Base-by-base conservation (phyloP, 2,797 vertebrate species). In the Jordanella pulchra region DNA sequence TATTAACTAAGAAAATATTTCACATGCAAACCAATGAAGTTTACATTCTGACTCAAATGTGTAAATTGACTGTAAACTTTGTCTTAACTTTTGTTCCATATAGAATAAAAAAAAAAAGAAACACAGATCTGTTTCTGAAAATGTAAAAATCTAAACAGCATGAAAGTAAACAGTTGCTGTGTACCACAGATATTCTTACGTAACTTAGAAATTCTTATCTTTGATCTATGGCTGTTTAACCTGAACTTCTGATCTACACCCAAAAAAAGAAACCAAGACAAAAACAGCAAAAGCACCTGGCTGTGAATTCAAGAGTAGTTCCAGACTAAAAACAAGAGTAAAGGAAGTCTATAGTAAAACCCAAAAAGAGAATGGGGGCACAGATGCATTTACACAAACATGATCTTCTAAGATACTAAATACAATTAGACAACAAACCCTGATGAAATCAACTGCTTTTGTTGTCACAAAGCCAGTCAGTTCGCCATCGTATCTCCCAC, bases 231-330 rank as follows among this genome's bases (percentile, higher is more conserved):
- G 63, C 45, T 23, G 48, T 65, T 78, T 68, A 54, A 78, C 77
- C 58, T 65, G 51, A 30, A 67, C 67, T 30, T 65, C 23, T 64
- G 21, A 69, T 35, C 42, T 32, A 67, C 15, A 77, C 28, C 51
- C 28, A 27, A 63, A 80, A 77, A 71, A 15, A 45, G 54, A 70
- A 65, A 77, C 23, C 2, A 58, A 69, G 30, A 47, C 4, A 21
- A 15, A 72, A 50, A 81, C 58, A 75, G n/a, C 28, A 73, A 80
- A 65, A n/a, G 67, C 77, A 76, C 69, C 53, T 79, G 69, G 14
- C 4, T 42, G 45, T 15, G 25, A 53, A 78, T 51, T 66, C 65
- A 54, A 42, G 39, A 76, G 63, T 60, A n/a, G 67, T 11, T 35
- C 48, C 12, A n/a, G 25, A 1, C 1, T 44, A 54, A 61, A 50